A percentile compares a stretch with the other conserved stretches of the same genome.
Conservation (phyloP, 2,888 invertebrate species). For the Penaeus monodon region DNA sequence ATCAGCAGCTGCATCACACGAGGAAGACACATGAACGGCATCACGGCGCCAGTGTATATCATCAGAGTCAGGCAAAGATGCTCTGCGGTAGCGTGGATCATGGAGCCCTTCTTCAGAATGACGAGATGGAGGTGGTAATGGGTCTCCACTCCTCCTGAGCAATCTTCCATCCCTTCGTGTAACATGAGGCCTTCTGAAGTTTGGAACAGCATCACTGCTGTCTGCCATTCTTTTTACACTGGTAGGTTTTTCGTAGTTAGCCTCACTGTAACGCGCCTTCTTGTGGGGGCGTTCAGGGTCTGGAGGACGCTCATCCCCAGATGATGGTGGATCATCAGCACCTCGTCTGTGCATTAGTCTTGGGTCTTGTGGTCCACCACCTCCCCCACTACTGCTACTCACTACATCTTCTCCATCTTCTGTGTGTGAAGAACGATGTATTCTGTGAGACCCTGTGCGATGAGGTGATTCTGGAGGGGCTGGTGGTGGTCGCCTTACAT, state of each 20-base stretch:
- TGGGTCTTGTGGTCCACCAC: slow-evolving; percentile 60
- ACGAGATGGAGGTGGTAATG: slow-evolving; percentile 33
- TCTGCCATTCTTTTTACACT: slow-evolving; percentile 57
- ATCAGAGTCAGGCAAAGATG: slow-evolving; percentile 42
- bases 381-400: slow-evolving; percentile 56
- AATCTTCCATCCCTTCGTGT: slow-evolving; percentile 39
- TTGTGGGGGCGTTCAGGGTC: slow-evolving; percentile 55
- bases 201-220: slow-evolving; percentile 50
- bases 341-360: slow-evolving; percentile 43
- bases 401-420: slow-evolving; percentile 61
- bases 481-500: slow-evolving; percentile 48
- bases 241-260: slow-evolving; percentile 51
- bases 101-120: slow-evolving; percentile 45
- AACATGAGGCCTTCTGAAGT: slow-evolving; percentile 61
- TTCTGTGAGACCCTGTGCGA: slow-evolving; percentile 30
- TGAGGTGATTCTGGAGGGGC: slow-evolving; percentile 47
- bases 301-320: slow-evolving; percentile 58
- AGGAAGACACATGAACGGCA: slow-evolving; percentile 50
- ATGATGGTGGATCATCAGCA: slow-evolving; percentile 50
- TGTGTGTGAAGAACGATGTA: slow-evolving; percentile 54
- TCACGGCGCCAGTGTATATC: slow-evolving; percentile 56
- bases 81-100: slow-evolving; percentile 55
- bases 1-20: slow-evolving; percentile 62
- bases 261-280: slow-evolving; percentile 55
- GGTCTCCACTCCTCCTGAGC: slow-evolving; percentile 33